A percentile compares a stretch with the other conserved stretches of the same genome.
Evolutionary conservation across 2,888 invertebrate genomes (phyloP).

Genomic region (Thymelicus sylvestris): DNA sequence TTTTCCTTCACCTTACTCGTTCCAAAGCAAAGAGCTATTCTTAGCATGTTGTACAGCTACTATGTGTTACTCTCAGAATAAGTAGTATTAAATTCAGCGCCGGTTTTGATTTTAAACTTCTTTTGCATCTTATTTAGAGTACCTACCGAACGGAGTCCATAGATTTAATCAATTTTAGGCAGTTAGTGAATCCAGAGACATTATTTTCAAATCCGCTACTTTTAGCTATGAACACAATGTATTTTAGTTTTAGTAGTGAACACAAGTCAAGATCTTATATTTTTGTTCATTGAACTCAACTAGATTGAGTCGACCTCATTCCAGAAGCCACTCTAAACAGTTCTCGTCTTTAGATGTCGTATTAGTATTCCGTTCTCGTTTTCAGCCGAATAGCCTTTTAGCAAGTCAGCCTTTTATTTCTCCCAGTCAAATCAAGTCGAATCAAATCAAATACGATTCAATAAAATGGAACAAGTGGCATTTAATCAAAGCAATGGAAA

Average conservation of each 20-base stretch:
- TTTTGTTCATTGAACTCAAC: neutral
- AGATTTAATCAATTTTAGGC: too few species aligned
- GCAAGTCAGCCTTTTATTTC: slow-evolving; percentile 23
- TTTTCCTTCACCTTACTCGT: too few species aligned
- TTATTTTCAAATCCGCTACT: too few species aligned
- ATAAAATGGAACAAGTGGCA: neutral
- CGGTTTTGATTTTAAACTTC: too few species aligned
- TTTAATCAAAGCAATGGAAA: too few species aligned
- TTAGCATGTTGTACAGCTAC: too few species aligned
- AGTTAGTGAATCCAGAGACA: too few species aligned
- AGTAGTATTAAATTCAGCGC: too few species aligned
- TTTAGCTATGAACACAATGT: neutral
- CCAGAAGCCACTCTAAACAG: slow-evolving; percentile 27
- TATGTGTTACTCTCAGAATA: too few species aligned
- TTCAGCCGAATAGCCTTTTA: slow-evolving; percentile 32
- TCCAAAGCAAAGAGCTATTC: too few species aligned
- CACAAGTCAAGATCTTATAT: neutral
- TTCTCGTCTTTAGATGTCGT: neutral
- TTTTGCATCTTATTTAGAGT: too few species aligned
- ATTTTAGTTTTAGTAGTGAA: neutral
- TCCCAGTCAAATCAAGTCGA: slow-evolving; percentile 12
- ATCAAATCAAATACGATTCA: slow-evolving; percentile 15
- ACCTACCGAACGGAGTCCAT: too few species aligned
- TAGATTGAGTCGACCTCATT: slow-evolving; percentile 35
- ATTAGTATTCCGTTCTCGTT: slow-evolving; percentile 31